Evolutionary conservation across 1,140 invertebrate genomes (phyloP).

Genomic region (Drosophila sp.): DNA sequence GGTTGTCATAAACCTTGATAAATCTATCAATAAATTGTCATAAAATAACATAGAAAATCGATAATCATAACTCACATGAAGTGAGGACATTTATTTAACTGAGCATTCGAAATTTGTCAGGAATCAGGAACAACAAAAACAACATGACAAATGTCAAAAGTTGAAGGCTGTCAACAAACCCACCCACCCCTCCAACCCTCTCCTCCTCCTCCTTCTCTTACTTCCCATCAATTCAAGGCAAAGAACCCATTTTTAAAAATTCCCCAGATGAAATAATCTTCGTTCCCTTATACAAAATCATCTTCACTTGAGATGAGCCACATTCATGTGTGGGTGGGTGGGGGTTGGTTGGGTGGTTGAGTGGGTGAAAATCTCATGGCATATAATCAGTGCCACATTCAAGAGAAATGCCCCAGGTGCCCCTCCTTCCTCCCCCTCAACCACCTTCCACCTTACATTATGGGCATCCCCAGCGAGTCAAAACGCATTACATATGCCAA

Average conservation of each 20-base stretch:
- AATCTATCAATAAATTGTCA: constrained; percentile 20
- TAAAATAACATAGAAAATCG: constrained; percentile 5
- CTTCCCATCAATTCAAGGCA: neutral
- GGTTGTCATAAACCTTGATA: constrained; percentile 10
- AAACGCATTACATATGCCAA: constrained; percentile 78
- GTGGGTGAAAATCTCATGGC: constrained; percentile 62
- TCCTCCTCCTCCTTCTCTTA: neutral
- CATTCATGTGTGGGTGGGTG: constrained; percentile 44
- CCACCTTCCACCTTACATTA: too few species aligned
- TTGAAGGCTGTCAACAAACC: constrained; percentile 1
- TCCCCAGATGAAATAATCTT: constrained; percentile 9
- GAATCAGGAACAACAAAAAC: neutral
- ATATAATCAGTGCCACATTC: constrained; percentile 77
- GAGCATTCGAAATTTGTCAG: constrained; percentile 15
- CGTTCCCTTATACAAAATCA: neutral
- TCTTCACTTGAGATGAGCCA: constrained; percentile 22
- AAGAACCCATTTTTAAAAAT: constrained; percentile 8
- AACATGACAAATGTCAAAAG: constrained; percentile 9
- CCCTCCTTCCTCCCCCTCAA: neutral
- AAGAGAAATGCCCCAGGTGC: constrained; percentile 67
- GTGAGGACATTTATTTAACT: constrained; percentile 18
- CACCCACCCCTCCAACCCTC: neutral
- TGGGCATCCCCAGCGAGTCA: constrained; percentile 19
- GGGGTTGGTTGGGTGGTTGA: neutral
- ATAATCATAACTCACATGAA: constrained; percentile 17